Conservation (phyloP, 2,888 invertebrate genomes). For the Drosophila fulvimacula region DNA sequence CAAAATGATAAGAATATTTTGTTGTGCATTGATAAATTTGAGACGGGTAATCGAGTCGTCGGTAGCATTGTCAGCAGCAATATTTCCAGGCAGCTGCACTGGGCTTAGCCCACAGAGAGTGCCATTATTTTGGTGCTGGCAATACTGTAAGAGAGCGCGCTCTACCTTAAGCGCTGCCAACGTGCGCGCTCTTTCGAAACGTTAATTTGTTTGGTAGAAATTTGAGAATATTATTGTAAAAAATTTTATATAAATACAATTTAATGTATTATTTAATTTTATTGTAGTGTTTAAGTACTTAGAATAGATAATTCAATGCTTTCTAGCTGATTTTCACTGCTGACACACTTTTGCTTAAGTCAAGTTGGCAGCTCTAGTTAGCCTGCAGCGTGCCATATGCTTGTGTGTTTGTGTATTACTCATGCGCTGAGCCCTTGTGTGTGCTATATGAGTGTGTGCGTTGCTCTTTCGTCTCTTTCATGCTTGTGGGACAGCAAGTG, state of each 20-base stretch:
- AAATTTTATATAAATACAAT: neutral
- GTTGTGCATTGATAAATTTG: conserved; percentile 55
- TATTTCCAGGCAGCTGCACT: conserved; percentile 33
- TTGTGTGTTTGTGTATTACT: conserved; percentile 60
- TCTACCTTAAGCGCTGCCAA: conserved; percentile 44
- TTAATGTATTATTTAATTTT: conserved; percentile 3
- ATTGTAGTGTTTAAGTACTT: fast-evolving
- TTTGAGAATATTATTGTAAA: neutral
- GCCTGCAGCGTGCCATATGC: conserved; percentile 62
- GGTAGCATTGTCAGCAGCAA: conserved; percentile 53
- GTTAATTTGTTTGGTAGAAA: neutral
- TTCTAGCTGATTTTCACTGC: conserved; percentile 30
- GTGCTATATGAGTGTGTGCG: conserved; percentile 51
- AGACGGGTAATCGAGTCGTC: conserved; percentile 22
- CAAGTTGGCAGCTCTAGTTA: conserved; percentile 52
- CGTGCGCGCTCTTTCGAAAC: conserved; percentile 30
- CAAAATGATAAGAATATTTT: conserved; percentile 63
- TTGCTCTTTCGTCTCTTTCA: conserved; percentile 61
- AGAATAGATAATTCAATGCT: neutral
- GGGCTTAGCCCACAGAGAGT: conserved; percentile 20
- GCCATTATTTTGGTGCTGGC: conserved; percentile 37
- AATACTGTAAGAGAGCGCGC: conserved; percentile 42
- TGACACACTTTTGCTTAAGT: conserved; percentile 50
- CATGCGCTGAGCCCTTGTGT: conserved; percentile 58
- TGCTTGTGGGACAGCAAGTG: conserved; percentile 47